Evolutionary conservation across 92 coral and sea anemone species (phyloP), one percentile per base, ranked within the genome.

Genomic region (Siderastrea siderea): DNA sequence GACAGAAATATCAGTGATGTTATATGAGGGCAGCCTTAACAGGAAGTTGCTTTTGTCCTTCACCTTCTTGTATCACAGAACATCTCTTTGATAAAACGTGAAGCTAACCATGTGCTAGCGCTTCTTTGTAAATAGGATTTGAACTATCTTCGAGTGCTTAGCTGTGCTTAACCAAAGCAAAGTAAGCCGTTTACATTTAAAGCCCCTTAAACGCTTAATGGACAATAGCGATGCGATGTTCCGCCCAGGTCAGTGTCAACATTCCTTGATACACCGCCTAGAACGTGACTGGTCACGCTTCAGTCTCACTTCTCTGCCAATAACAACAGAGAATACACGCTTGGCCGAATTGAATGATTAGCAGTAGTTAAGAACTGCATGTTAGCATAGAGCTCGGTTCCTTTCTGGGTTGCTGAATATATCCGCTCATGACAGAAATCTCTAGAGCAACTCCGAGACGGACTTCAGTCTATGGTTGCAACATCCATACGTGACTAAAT

Each of bases 241-340:
- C 72, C 86, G 78, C 86, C 78, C 86, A 45, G 43, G 15, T 17
- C 78, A 58, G 57, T 58, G 46, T 82, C 43, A 54, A 5, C 86
- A 70, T 82, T 82, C 78, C 73, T 19, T 13, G 48, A 51, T 43
- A 26, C 76, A 1, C 76, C 63, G 77, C 53, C 85, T 7, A 7
- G 17, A 55, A 47, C 86, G 67, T 55, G 75, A 65, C 78, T 1
- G n/a, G 86, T 82, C 86, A 82, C 86, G 77, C 78, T 55, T 0
- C 1, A 11, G 43, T 10, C 45, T 8, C 78, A 26, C 43, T 6
- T 54, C 71, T 82, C 68, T 69, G 8, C 8, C 68, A 46, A 9
- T 19, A 46, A 58, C 48, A 26, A 53, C 47, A 8, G 19, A 19
- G 63, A 74, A 4, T 52, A 26, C 78, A 54, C 57, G 62, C 47